Evolutionary conservation across 2,797 vertebrate species (phyloP).

Genomic region (Micromesistius poutassou): DNA sequence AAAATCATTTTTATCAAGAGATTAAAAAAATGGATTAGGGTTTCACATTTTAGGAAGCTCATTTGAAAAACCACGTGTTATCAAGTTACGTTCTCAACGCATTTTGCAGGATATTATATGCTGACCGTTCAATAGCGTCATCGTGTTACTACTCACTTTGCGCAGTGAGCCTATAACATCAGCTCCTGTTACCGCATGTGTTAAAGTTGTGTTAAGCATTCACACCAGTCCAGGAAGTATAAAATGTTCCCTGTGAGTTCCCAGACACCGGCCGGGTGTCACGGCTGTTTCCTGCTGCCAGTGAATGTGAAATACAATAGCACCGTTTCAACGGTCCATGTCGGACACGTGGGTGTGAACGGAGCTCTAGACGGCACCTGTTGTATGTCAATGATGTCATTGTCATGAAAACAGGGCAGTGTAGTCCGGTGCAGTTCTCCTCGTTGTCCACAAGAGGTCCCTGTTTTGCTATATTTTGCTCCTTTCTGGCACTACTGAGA

Average conservation of each 20-base stretch:
- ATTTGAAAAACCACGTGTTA: neutral
- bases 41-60: neutral
- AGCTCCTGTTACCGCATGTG: slow-evolving; percentile 47
- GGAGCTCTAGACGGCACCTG: slow-evolving; percentile 32
- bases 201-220: slow-evolving; percentile 23
- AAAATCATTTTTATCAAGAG: neutral
- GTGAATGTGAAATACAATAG: slow-evolving; percentile 42
- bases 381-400: slow-evolving; percentile 40
- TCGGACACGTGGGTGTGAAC: slow-evolving; percentile 36
- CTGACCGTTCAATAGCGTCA: slow-evolving; percentile 17
- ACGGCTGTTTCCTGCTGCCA: slow-evolving; percentile 27
- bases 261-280: slow-evolving; percentile 39
- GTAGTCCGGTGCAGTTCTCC: slow-evolving; percentile 26
- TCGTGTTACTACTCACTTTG: slow-evolving; percentile 16
- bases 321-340: slow-evolving; percentile 31
- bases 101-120: neutral
- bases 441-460: slow-evolving; percentile 67
- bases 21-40: neutral
- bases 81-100: neutral
- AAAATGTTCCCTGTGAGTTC: slow-evolving; percentile 47
- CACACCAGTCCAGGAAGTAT: slow-evolving; percentile 50
- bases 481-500: neutral
- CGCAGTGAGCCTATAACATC: slow-evolving; percentile 21
- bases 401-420: slow-evolving; percentile 14
- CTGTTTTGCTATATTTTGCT: slow-evolving; percentile 40